phyloP scores from a whole-genome alignment of 1,140 invertebrate genomes.

The Drosophila paulistorum region DNA sequence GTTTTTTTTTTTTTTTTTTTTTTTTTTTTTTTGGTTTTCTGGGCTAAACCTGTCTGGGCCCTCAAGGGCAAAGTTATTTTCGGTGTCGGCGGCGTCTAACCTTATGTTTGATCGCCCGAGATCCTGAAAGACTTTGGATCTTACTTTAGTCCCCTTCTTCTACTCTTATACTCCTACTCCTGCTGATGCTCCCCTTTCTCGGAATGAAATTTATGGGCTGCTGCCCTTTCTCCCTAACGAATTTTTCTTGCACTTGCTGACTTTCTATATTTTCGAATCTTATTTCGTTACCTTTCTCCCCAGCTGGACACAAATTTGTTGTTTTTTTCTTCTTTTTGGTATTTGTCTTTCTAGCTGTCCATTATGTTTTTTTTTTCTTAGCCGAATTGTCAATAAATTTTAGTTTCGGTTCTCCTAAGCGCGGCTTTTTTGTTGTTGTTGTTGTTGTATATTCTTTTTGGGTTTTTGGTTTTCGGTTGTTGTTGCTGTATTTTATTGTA shows the following conservation, averaged over 20 bases:
- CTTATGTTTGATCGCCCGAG: constrained; percentile 65
- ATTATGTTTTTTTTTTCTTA: constrained; percentile 40
- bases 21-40: constrained; percentile 15
- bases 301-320: constrained; percentile 74
- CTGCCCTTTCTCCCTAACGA: constrained; percentile 45
- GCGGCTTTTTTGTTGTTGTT: constrained; percentile 26
- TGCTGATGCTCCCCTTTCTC: constrained; percentile 21
- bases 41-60: constrained; percentile 53
- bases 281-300: constrained; percentile 55
- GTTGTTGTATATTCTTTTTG: constrained; percentile 36
- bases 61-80: constrained; percentile 49
- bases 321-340: not conserved
- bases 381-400: constrained; percentile 74
- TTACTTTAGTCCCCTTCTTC: too few species aligned
- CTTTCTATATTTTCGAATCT: constrained; percentile 41
- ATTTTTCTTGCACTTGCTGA: constrained; percentile 47
- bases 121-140: constrained; percentile 30
- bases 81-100: constrained; percentile 71
- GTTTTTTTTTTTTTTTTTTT: constrained; percentile 12
- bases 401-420: constrained; percentile 43
- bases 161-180: constrained; percentile 8
- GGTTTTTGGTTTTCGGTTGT: constrained; percentile 22
- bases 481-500: constrained; percentile 52
- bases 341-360: constrained; percentile 26
- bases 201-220: constrained; percentile 63